Conservation (phyloP, 2,797 vertebrate genomes). For the Halcyon badia region DNA sequence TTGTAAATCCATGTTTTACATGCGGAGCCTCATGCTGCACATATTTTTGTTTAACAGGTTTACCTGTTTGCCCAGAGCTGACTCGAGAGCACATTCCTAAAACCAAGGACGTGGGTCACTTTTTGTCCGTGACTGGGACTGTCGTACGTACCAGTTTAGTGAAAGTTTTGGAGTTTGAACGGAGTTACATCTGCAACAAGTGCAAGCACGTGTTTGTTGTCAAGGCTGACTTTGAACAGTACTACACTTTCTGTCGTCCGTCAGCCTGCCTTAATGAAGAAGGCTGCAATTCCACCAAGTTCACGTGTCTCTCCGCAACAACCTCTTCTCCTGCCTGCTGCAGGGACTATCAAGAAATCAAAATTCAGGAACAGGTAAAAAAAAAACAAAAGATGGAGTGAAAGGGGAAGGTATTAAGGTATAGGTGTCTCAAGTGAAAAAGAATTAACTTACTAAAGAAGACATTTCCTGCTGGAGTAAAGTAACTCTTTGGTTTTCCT, state of each 20-base stretch:
- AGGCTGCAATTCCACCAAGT: conserved; percentile 89
- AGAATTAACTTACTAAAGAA: background rate
- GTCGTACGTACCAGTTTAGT: conserved; percentile 91
- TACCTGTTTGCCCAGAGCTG: conserved; percentile 95
- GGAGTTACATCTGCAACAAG: conserved; percentile 92
- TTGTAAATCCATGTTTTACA: background rate
- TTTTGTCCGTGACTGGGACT: conserved; percentile 93
- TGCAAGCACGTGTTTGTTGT: conserved; percentile 89
- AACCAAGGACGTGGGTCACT: conserved; percentile 92
- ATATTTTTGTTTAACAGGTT: conserved; percentile 77
- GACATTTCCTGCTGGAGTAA: background rate
- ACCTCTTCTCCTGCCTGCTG: conserved; percentile 85
- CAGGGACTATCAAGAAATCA: conserved; percentile 96
- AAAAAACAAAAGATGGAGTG: background rate
- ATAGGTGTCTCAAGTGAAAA: background rate
- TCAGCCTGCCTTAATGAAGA: conserved; percentile 84
- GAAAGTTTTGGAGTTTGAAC: conserved; percentile 93
- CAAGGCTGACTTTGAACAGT: conserved; percentile 91
- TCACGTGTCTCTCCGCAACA: conserved; percentile 88
- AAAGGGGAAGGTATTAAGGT: background rate
- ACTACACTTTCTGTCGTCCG: conserved; percentile 85
- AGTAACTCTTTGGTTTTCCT: background rate
- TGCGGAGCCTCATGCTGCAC: background rate
- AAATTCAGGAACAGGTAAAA: conserved; percentile 95
- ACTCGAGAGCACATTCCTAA: conserved; percentile 94